Conservation (phyloP, 2,113 vertebrate genomes). For the Xenotilapia caudafasciata region DNA sequence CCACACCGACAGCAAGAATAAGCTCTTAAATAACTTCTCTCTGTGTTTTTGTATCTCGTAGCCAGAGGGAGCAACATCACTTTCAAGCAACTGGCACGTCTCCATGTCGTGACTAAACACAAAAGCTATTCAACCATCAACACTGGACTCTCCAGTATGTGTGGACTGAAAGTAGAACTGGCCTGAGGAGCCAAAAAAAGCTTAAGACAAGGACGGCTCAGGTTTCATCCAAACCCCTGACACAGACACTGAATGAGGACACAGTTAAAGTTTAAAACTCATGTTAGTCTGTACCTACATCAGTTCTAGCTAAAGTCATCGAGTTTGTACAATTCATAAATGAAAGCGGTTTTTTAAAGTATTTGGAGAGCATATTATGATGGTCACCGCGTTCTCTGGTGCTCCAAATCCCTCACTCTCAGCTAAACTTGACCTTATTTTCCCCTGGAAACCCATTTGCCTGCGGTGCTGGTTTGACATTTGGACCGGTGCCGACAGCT, state of each 20-base stretch:
- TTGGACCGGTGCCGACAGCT: slow-evolving; percentile 35
- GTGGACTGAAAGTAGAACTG: neutral
- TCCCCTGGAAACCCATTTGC: slow-evolving; percentile 38
- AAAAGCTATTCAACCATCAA: neutral
- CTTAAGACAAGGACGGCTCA: neutral
- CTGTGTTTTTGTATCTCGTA: slow-evolving; percentile 7
- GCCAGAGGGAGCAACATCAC: neutral
- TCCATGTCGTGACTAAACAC: neutral
- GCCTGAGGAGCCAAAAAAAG: neutral
- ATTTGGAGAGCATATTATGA: neutral
- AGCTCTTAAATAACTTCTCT: neutral
- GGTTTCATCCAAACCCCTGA: neutral
- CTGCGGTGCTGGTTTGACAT: slow-evolving; percentile 34
- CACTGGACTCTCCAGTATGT: neutral
- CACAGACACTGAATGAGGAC: neutral
- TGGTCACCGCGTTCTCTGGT: neutral
- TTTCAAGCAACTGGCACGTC: slow-evolving; percentile 2
- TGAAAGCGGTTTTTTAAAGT: neutral
- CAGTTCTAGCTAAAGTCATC: neutral
- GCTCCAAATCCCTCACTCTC: neutral
- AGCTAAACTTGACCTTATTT: slow-evolving; percentile 41
- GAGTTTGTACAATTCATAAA: neutral
- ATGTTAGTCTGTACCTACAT: neutral
- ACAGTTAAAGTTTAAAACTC: slow-evolving; percentile 9
- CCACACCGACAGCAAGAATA: slow-evolving; percentile 14